Conservation (phyloP, 64 coral and sea anemone genomes). For the Orbicella faveolata region DNA sequence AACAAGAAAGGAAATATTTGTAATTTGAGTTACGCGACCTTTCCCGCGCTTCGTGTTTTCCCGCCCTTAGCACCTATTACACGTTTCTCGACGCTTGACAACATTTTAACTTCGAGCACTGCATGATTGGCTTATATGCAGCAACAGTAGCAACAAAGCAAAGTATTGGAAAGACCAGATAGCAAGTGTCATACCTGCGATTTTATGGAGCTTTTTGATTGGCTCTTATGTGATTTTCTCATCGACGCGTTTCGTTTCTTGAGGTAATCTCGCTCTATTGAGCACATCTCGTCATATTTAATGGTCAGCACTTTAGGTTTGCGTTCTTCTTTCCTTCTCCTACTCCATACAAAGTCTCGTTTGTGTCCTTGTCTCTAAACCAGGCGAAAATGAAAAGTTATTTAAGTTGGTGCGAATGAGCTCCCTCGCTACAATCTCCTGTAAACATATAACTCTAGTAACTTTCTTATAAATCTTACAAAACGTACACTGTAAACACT, state of each 20-base stretch:
- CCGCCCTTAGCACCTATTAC: no score
- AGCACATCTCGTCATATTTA: constrained; percentile 62
- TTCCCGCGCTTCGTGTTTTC: neutral
- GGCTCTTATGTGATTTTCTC: neutral
- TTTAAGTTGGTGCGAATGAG: no score
- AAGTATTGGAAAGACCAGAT: no score
- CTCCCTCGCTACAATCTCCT: no score
- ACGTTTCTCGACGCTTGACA: no score
- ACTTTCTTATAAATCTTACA: no score
- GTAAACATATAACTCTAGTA: no score
- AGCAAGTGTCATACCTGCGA: constrained; percentile 17
- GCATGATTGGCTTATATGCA: no score
- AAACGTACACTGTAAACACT: no score
- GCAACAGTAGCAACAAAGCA: no score
- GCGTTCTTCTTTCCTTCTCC: constrained; percentile 12
- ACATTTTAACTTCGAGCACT: no score
- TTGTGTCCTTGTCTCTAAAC: constrained; percentile 17
- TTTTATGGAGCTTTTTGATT: constrained; percentile 1
- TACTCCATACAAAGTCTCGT: constrained; percentile 22
- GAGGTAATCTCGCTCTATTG: constrained; percentile 55
- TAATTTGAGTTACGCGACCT: neutral
- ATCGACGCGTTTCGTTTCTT: neutral
- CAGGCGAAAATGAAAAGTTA: neutral
- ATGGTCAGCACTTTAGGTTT: constrained; percentile 27
- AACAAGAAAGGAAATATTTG: neutral